These are phyloP conservation scores for Antechinus stuartii DNA, from an alignment of 2,113 vertebrate genomes.

Conservation along the genomic window DNA sequence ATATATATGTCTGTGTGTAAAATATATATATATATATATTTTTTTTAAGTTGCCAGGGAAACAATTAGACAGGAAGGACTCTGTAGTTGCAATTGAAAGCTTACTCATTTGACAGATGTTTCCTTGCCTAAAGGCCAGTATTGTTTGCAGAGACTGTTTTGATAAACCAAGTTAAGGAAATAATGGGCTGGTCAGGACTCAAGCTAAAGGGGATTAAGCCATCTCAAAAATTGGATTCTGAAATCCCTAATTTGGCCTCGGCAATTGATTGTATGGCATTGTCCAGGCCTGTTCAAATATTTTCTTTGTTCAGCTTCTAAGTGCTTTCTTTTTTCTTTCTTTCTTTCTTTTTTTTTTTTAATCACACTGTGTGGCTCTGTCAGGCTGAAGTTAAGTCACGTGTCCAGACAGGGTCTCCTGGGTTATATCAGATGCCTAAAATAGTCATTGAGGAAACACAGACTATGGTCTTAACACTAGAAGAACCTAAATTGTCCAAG, in stretches of 20 bases:
- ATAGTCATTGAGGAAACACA: neutral
- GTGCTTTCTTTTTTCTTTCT: neutral
- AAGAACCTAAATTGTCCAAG: slow-evolving; percentile 45
- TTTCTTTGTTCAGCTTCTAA: slow-evolving; percentile 20
- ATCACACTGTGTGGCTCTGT: neutral
- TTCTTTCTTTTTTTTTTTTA: neutral
- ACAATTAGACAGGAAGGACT: slow-evolving; percentile 3
- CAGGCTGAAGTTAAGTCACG: slow-evolving; percentile 10
- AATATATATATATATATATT: neutral
- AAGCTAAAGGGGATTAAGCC: neutral
- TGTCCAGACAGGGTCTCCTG: neutral
- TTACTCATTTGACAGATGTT: slow-evolving; percentile 34
- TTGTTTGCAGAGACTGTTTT: slow-evolving; percentile 23
- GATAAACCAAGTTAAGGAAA: slow-evolving; percentile 8
- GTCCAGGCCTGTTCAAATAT: neutral
- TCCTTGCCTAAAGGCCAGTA: slow-evolving; percentile 19
- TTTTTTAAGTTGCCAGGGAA: neutral
- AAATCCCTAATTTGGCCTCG: neutral
- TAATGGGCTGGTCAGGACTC: neutral
- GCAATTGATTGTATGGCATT: neutral
- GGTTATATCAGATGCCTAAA: neutral
- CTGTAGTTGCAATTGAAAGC: slow-evolving; percentile 4
- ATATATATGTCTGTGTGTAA: neutral
- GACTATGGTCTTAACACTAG: neutral
- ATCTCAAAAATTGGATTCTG: neutral